Percentiles rank a stretch among this genome's conserved stretches.
These are phyloP conservation scores for Cardiocondyla obscurior DNA, from an alignment of 1,140 invertebrate genomes.

Conservation along the genomic window DNA sequence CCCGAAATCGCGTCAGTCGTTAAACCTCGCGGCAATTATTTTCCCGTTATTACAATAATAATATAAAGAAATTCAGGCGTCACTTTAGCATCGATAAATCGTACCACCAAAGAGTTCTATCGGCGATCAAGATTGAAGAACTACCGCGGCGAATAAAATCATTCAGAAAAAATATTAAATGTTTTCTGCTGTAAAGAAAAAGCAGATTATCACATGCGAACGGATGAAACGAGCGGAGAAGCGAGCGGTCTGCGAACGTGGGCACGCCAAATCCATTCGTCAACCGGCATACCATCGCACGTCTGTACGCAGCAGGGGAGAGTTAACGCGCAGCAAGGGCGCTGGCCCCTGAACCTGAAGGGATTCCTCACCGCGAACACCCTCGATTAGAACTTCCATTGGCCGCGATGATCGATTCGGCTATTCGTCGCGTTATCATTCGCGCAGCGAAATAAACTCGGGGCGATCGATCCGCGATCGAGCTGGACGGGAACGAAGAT, in stretches of 20 bases:
- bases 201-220: background rate
- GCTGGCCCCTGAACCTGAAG: slow-evolving; percentile 76
- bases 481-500: background rate
- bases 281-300: slow-evolving; percentile 74
- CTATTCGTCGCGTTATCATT: slow-evolving; percentile 60
- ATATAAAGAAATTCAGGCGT: background rate
- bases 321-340: slow-evolving; percentile 80
- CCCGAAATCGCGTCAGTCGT: slow-evolving; percentile 16
- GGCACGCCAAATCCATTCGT: slow-evolving; percentile 74
- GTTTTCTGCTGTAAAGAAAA: background rate
- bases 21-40: slow-evolving; percentile 26
- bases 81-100: background rate
- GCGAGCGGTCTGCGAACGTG: background rate
- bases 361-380: slow-evolving; percentile 68
- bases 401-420: slow-evolving; percentile 10
- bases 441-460: slow-evolving; percentile 24
- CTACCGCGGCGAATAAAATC: no score
- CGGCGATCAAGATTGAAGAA: background rate
- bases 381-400: slow-evolving; percentile 61
- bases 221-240: background rate
- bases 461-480: slow-evolving; percentile 12
- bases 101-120: background rate
- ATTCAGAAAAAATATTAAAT: background rate
- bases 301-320: slow-evolving; percentile 77
- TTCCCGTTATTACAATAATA: background rate